Evolutionary conservation across 2,888 invertebrate genomes (phyloP), one percentile per base, ranked within the genome.

Genomic region (Hylaea fasciaria): DNA sequence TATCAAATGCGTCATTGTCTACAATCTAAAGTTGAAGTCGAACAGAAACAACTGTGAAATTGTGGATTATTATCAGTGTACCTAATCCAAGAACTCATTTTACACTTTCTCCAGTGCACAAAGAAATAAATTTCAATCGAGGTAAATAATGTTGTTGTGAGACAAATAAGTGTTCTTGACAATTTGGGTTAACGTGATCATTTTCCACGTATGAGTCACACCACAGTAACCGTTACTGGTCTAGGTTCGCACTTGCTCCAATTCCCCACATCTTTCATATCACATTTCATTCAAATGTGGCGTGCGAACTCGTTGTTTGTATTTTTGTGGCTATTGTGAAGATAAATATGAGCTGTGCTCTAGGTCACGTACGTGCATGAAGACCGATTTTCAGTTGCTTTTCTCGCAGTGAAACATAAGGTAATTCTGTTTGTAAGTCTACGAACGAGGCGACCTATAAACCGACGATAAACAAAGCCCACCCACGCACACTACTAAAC

Each of bases 201-300:
- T 82, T 86, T 77, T 73, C 73, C 74, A 73, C 71, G 75, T 81
- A 78, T 86, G 87, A 89, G 77, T 89, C 87, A 87, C 50, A 64
- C 56, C 48, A 56, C 79, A 68, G 76, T 86, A 85, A 89, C 86
- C 82, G 86, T 85, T 78, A 65, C 76, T 76, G 68, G 74, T 79
- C 81, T 86, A 83, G 81, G 83, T 85, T 78, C 72, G 71, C 80
- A 77, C 75, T 77, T 81, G 90, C 76, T 87, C 91, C 76, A 83
- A 78, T 89, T 86, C 77, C 89, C 90, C 74, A 89, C 85, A 86
- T 91, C 77, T 83, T 81, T 79, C 76, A 78, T 81, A 86, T 85
- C 80, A 80, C 73, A 78, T 85, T 84, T 85, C 82, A 80, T 79
- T 81, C 76, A 81, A 77, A 78, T 75, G 78, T 74, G 70, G 73